These are phyloP conservation scores for Macrobrachium nipponense DNA, from an alignment of 1,140 invertebrate genomes.

Conservation along the genomic window DNA sequence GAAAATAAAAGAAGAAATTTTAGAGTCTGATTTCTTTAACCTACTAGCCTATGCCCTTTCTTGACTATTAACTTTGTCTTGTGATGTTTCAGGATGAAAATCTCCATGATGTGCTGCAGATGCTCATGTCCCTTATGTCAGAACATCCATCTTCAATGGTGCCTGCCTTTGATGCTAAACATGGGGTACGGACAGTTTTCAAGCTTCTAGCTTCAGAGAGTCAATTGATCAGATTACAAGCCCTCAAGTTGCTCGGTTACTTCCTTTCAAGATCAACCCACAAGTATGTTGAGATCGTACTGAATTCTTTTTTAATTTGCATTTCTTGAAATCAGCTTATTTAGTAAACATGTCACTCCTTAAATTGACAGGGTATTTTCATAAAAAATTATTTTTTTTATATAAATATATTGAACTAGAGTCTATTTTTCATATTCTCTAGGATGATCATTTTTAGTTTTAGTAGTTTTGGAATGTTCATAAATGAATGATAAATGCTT, in stretches of 20 bases:
- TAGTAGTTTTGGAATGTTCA: background rate
- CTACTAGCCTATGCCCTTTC: background rate
- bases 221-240: constrained; percentile 94
- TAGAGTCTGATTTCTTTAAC: too few relatives aligned
- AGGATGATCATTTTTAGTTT: background rate
- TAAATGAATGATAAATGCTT: constrained; percentile 2
- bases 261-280: constrained; percentile 75
- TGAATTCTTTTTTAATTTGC: constrained; percentile 2
- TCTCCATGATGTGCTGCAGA: constrained; percentile 96
- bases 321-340: constrained; percentile 40
- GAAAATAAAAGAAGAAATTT: too few relatives aligned
- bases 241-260: constrained; percentile 88
- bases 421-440: too few relatives aligned
- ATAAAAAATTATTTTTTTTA: background rate
- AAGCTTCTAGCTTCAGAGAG: constrained; percentile 95
- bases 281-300: constrained; percentile 69
- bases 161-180: constrained; percentile 97
- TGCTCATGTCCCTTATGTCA: constrained; percentile 96
- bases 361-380: background rate
- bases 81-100: constrained; percentile 89
- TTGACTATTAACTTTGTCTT: constrained; percentile 50
- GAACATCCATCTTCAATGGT: constrained; percentile 99
- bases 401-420: too few relatives aligned
- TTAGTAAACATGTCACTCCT: background rate
- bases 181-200: constrained; percentile 95